These are phyloP conservation scores for Platycercus adscitus DNA, from an alignment of 2,113 vertebrate genomes.

Conservation along the genomic window DNA sequence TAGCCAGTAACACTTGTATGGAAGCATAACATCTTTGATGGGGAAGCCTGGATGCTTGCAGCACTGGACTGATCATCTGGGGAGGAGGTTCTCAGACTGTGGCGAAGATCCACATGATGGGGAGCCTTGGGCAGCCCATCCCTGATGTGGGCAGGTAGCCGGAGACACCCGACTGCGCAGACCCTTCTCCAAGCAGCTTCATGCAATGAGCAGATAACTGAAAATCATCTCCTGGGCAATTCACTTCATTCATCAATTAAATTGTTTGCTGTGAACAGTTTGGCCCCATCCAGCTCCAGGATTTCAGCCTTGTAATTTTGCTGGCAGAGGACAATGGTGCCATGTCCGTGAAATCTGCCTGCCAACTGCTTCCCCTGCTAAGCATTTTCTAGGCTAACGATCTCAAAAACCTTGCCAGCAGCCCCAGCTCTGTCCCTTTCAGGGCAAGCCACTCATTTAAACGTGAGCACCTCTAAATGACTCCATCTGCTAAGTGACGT, in stretches of 20 bases:
- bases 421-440: slow-evolving; percentile 52
- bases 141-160: neutral
- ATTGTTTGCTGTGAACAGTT: slow-evolving; percentile 62
- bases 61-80: neutral
- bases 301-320: slow-evolving; percentile 68
- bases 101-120: neutral
- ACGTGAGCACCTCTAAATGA: slow-evolving; percentile 63
- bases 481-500: slow-evolving; percentile 69
- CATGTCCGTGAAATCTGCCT: slow-evolving; percentile 55
- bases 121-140: neutral
- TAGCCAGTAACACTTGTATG: neutral
- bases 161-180: fast-evolving
- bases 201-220: slow-evolving; percentile 4
- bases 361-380: slow-evolving; percentile 69
- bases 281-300: slow-evolving; percentile 54
- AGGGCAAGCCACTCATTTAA: slow-evolving; percentile 61
- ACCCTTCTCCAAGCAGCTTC: neutral
- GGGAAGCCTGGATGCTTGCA: neutral
- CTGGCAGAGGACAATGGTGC: slow-evolving; percentile 41
- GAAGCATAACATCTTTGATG: neutral
- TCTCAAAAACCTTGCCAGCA: slow-evolving; percentile 55
- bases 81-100: neutral
- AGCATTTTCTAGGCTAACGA: slow-evolving; percentile 65
- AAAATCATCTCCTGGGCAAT: slow-evolving; percentile 38
- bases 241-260: slow-evolving; percentile 67